Evolutionary conservation across 2,113 vertebrate genomes (phyloP), one percentile per base, ranked within the genome.

Genomic region (Chloebia gouldiae): DNA sequence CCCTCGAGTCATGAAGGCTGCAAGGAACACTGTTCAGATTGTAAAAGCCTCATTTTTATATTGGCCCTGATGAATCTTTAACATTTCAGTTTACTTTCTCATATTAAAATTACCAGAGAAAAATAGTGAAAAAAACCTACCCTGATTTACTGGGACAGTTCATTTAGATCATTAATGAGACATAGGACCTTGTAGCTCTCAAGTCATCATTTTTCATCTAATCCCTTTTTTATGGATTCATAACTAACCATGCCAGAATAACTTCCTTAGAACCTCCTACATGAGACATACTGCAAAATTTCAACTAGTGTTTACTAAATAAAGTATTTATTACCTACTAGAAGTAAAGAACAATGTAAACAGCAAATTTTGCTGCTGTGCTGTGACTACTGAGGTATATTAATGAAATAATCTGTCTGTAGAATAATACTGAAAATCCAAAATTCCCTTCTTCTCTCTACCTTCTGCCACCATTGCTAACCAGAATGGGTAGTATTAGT

Each of bases 1-100:
- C 7, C 5, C 10, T n/a, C 50, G 37, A 18, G 21, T 56, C 33
- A 80, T 21, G 16, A 92, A 37, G 25, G 35, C 7, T 54, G 33
- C 10, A 24, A 84, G 51, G 9, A 61, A 5, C 17, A 23, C n/a
- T 64, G 0, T 33, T 51, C 1, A 0, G 11, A 45, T 17, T 14
- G 8, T 28, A 24, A 69, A 86, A 86, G 4, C 5, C 27, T 33
- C 18, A 31, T 30, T 40, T 85, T 47, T 60, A 15, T 56, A 68
- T 51, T 0, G 7, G 92, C 35, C 51, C 16, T 61, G 51, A 9
- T 44, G 61, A 90, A 66, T 59, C 4, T 35, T 68, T 59, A 33
- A 54, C 56, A 51, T 65, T 83, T 64, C 28, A 61, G 37, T 81
- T 81, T 93, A 11, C 60, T 78, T 92, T 82, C 24, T 60, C 3